Base-by-base conservation (phyloP, 2,113 vertebrate genomes). In the Oryzias javanicus region DNA sequence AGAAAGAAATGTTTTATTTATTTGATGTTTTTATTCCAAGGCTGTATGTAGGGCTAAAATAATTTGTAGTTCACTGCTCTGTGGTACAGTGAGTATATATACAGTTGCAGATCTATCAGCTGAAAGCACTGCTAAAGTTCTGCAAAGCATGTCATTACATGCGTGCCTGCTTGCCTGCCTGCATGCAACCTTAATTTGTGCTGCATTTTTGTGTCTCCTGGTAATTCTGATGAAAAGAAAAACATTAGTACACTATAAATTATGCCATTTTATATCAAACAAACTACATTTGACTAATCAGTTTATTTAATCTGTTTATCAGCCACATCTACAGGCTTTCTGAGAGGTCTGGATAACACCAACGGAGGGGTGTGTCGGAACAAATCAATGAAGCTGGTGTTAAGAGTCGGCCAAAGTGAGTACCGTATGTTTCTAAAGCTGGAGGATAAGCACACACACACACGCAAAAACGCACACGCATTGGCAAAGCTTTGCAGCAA, bases 371-470 rank as follows among this genome's bases (percentile, higher is more conserved):
- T 94, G 78, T 98, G 96, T 80, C 91, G 92, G 89, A 94, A 92
- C 91, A 95, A 94, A 93, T 95, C 95, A 91, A 98, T 98, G 97
- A 98, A 96, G 93, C 93, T 99, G 89, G 92, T 97, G 84, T 94
- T 98, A 91, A 95, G 96, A 92, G 95, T 99, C 82, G 96, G 95
- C 89, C 97, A 98, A 91, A 96, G 97, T 98, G 91, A 97, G 94
- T 90, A 53, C 14, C 64, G 18, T 60, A 29, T 56, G n/a, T 62
- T 41, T 18, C 1, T 60, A 20, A 54, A 54, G 42, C 18, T n/a
- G 56, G 17, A 45, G 12, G 19, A 56, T 22, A 14, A 3, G 25
- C 42, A 44, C 19, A 44, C 20, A 10, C 0, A 4, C 24, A 44
- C 41, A 50, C 47, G 44, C 40, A 8, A 16, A 40, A 4, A 64